Conservation (phyloP, 2,113 vertebrate genomes). For the Leptodactylus fuscus region DNA sequence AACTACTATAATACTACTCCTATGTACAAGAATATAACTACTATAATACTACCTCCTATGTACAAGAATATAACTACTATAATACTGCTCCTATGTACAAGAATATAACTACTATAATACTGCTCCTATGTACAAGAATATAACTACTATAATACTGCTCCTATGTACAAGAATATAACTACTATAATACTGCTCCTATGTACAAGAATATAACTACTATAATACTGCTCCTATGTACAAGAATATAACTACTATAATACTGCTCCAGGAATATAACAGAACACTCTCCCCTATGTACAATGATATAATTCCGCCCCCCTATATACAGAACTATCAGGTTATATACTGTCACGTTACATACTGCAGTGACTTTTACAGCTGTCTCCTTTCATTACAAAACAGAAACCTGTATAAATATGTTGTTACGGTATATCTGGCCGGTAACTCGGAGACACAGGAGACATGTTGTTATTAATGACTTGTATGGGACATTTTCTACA, state of each 20-base stretch:
- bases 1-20: not conserved
- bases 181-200: too few species aligned
- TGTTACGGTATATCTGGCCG: not conserved
- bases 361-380: not conserved
- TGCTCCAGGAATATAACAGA: too few species aligned
- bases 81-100: not conserved
- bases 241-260: too few species aligned
- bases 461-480: not conserved
- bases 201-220: too few species aligned
- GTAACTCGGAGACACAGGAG: not conserved
- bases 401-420: not conserved
- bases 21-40: slow-evolving; percentile 12
- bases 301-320: too few species aligned
- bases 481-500: not conserved
- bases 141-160: not conserved
- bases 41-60: slow-evolving; percentile 6
- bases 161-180: not conserved
- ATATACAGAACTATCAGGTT: too few species aligned
- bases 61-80: slow-evolving; percentile 2
- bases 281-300: too few species aligned
- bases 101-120: not conserved
- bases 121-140: not conserved
- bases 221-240: too few species aligned
- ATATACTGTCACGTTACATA: too few species aligned
- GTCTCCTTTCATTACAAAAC: not conserved